Evolutionary conservation across 1,140 invertebrate genomes (phyloP).

Genomic region (Drosophila oshimai): DNA sequence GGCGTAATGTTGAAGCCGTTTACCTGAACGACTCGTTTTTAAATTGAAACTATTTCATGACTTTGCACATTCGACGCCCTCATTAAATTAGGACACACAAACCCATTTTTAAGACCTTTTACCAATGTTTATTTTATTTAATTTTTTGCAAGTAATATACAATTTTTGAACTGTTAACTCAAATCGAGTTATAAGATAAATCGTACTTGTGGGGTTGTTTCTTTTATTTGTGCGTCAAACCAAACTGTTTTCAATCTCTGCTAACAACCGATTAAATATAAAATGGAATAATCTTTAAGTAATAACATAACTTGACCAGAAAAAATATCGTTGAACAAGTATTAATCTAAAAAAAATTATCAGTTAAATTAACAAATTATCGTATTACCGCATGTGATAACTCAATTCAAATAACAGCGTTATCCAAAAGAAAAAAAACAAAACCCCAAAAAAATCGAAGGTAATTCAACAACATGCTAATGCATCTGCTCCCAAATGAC

Average conservation of each 20-base stretch:
- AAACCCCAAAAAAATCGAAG: slow-evolving; percentile 36
- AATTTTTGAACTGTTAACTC: slow-evolving; percentile 53
- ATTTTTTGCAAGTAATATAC: slow-evolving; percentile 56
- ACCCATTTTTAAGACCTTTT: background rate
- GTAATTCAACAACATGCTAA: slow-evolving; percentile 60
- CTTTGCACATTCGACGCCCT: slow-evolving; percentile 54
- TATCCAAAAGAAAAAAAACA: slow-evolving; percentile 9
- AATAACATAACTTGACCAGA: too few species aligned
- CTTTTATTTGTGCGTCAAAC: too few species aligned
- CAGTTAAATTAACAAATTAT: too few species aligned
- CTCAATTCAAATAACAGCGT: slow-evolving; percentile 71
- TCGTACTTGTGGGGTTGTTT: slow-evolving; percentile 52
- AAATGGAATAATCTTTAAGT: too few species aligned
- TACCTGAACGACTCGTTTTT: background rate
- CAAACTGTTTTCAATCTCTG: too few species aligned
- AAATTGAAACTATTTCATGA: slow-evolving; percentile 33
- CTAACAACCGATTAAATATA: too few species aligned
- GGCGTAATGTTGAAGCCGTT: background rate
- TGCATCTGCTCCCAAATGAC: slow-evolving; percentile 64
- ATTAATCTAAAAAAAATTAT: too few species aligned
- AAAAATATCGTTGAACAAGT: too few species aligned
- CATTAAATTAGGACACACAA: slow-evolving; percentile 63
- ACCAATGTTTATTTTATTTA: background rate
- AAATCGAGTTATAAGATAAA: slow-evolving; percentile 8
- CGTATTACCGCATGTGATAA: slow-evolving; percentile 65